Evolutionary conservation across 92 coral and sea anemone species (phyloP), one percentile per base, ranked within the genome.

Genomic region (Hydrozoanthus gracilis): DNA sequence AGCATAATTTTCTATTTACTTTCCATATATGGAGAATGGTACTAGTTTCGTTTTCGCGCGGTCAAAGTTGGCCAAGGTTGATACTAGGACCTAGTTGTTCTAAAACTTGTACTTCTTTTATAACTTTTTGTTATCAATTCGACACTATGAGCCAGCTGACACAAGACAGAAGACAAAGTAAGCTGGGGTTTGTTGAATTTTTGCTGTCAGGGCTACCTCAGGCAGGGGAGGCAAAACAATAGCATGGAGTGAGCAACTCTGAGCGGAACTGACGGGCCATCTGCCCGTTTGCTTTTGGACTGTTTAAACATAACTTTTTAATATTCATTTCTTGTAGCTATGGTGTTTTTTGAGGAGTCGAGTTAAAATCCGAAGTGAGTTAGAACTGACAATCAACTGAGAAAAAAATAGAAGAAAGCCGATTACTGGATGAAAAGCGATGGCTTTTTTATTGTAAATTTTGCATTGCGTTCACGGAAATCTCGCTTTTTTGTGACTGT

Each of bases 281-380:
- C 61, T 83, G 71, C 86, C 86, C 87, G 73, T 70, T 83, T 83
- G 64, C 87, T 77, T 72, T 76, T 67, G 16, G 51, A 54, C 83
- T 79, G 79, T 90, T 87, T 76, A 83, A 80, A 79, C 73, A 82
- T 68, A 71, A 65, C 48, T 71, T 82, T 71, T 88, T 78, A 82
- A 83, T 74, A 77, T 87, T 75, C 84, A 49, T 86, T 65, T 65
- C 82, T 44, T 27, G 93, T 88, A 88, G 83, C 76, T 86, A 91
- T 91, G 93, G 91, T 91, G 83, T 91, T 88, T 55, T 83, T 88
- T 88, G 76, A 47, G 44, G 55, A 88, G 77, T 69, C 48, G 86
- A 71, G 75, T 73, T 66, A 90, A 79, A 87, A 82, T 76, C 67
- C 83, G 88, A 77, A 88, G 68, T 76, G 69, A 87, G 71, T 82